phyloP scores from a whole-genome alignment of 2,888 invertebrate species.

The Neoascia interrupta region DNA sequence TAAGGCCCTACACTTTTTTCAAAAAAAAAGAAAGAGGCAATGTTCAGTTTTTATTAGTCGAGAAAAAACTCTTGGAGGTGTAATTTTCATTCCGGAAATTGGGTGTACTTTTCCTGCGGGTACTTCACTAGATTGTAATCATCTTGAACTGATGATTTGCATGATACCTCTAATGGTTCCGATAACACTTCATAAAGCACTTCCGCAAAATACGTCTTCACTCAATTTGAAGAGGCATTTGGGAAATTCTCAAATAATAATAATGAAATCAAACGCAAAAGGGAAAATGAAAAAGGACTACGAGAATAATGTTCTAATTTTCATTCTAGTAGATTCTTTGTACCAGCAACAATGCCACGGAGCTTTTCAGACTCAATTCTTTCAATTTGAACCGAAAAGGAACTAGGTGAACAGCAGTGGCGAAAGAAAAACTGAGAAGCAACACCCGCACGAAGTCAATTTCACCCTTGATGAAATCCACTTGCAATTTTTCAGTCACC shows the following conservation, averaged over 20 bases:
- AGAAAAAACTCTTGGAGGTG: too few species aligned
- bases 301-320: slow-evolving; percentile 54
- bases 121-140: slow-evolving; percentile 4
- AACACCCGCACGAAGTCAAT: slow-evolving; percentile 69
- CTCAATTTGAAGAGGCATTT: slow-evolving; percentile 52
- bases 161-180: slow-evolving; percentile 60
- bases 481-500: slow-evolving; percentile 68
- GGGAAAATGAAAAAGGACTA: slow-evolving; percentile 23
- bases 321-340: slow-evolving; percentile 49
- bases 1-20: too few species aligned
- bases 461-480: slow-evolving; percentile 69
- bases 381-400: slow-evolving; percentile 57
- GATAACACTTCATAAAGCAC: slow-evolving; percentile 59
- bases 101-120: too few species aligned
- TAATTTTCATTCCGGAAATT: too few species aligned
- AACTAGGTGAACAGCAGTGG: slow-evolving; percentile 29
- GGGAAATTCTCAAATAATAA: slow-evolving; percentile 52
- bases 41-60: too few species aligned
- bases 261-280: slow-evolving; percentile 50
- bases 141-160: slow-evolving; percentile 49
- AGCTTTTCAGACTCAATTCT: slow-evolving; percentile 31
- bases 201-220: slow-evolving; percentile 58
- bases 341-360: slow-evolving; percentile 32
- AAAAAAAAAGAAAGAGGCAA: too few species aligned
- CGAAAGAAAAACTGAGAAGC: slow-evolving; percentile 55